phyloP scores from a whole-genome alignment of 2,113 vertebrate genomes.

The Hydrochoerus hydrochaeris region DNA sequence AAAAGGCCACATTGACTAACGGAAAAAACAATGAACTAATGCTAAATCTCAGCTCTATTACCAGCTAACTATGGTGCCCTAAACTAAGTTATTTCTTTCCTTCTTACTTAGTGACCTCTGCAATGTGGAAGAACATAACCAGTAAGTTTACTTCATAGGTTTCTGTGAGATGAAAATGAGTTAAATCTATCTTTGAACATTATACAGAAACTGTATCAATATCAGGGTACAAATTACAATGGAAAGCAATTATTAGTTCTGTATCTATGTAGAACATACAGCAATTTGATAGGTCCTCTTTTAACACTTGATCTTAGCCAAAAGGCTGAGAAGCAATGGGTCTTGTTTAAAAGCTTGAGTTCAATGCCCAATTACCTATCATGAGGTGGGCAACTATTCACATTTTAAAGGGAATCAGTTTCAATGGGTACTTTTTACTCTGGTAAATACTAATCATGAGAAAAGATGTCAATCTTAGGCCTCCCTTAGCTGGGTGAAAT shows the following conservation, averaged over 20 bases:
- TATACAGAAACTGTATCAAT: not conserved
- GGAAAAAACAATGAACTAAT: not conserved
- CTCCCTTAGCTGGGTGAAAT: not conserved
- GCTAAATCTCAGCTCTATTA: not conserved
- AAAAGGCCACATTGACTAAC: slow-evolving; percentile 2
- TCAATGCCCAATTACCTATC: not conserved
- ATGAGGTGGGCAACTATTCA: not conserved
- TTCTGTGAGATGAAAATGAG: not conserved
- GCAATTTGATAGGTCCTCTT: not conserved
- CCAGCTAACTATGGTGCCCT: not conserved
- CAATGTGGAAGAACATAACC: slow-evolving; percentile 14
- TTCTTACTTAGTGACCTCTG: not conserved
- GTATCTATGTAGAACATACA: not conserved
- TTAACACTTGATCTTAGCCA: not conserved
- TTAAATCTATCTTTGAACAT: slow-evolving; percentile 27
- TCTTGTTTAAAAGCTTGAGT: not conserved
- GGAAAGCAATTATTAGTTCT: not conserved
- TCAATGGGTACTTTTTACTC: slow-evolving; percentile 25
- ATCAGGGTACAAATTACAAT: not conserved
- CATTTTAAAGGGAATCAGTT: slow-evolving; percentile 30
- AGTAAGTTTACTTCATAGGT: not conserved
- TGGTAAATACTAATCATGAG: not conserved
- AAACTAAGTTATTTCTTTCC: not conserved
- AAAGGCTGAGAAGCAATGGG: no score
- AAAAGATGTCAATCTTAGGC: not conserved